Evolutionary conservation across 1,140 invertebrate species (phyloP).

Genomic region (Proales similis): DNA sequence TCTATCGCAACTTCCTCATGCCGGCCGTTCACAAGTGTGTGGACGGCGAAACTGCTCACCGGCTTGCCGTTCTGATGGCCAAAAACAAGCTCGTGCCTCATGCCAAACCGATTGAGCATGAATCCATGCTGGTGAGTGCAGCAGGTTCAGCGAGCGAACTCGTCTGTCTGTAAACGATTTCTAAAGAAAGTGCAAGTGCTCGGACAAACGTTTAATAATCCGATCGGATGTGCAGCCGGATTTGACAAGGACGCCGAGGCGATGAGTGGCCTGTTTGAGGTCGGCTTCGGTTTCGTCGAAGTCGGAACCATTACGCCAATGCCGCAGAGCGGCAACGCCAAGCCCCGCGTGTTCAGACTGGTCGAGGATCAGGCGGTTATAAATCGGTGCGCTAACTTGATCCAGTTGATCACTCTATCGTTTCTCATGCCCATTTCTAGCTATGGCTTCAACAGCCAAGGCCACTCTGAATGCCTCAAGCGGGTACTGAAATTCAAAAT

Average conservation of each 20-base stretch:
- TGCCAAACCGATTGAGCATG: slow-evolving; percentile 39
- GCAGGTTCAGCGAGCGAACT: neutral
- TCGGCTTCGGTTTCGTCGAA: slow-evolving; percentile 93
- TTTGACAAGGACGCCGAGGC: slow-evolving; percentile 96
- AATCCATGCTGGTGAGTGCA: slow-evolving; percentile 60
- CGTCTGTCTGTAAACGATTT: neutral
- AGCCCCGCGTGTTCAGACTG: slow-evolving; percentile 82
- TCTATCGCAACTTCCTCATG: slow-evolving; percentile 66
- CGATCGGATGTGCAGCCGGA: slow-evolving; percentile 89
- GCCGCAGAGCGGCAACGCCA: slow-evolving; percentile 82
- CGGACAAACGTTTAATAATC: slow-evolving; percentile 67
- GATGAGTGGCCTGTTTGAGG: slow-evolving; percentile 66
- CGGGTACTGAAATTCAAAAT: slow-evolving; percentile 41
- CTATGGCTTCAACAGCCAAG: slow-evolving; percentile 92
- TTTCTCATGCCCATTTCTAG: slow-evolving; percentile 40
- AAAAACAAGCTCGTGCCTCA: slow-evolving; percentile 67
- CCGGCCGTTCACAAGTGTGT: slow-evolving; percentile 61
- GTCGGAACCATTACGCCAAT: slow-evolving; percentile 80
- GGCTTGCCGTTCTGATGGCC: slow-evolving; percentile 63
- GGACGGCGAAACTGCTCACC: slow-evolving; percentile 72
- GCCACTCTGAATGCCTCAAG: slow-evolving; percentile 60
- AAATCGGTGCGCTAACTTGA: slow-evolving; percentile 61
- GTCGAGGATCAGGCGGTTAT: slow-evolving; percentile 78
- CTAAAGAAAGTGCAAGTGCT: slow-evolving; percentile 37
- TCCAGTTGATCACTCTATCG: neutral